A percentile compares a stretch with the other conserved stretches of the same genome.
Evolutionary conservation across 2,113 vertebrate genomes (phyloP).

Genomic region (Eretmochelys imbricata): DNA sequence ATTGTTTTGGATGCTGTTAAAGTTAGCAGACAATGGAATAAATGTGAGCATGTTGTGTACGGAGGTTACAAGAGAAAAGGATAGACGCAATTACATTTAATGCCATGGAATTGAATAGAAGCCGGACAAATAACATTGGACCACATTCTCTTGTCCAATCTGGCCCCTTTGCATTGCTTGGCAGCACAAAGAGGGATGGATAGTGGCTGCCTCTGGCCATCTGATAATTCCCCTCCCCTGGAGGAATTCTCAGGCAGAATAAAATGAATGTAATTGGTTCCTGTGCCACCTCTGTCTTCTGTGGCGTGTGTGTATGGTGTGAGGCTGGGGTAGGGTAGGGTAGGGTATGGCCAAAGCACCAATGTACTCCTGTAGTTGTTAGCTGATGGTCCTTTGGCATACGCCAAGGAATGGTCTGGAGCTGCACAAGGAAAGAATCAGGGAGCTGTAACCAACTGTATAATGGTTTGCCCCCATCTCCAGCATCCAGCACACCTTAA

Average conservation of each 20-base stretch:
- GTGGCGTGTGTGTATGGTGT: background rate
- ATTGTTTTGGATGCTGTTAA: background rate
- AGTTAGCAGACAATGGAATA: background rate
- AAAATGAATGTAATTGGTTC: background rate
- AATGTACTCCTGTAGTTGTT: background rate
- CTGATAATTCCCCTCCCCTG: background rate
- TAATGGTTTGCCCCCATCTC: background rate
- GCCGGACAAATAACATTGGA: background rate
- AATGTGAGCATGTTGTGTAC: background rate
- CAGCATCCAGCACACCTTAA: too few relatives aligned
- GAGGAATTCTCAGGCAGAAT: background rate
- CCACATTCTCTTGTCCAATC: background rate
- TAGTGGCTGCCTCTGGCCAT: background rate
- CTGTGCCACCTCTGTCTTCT: background rate
- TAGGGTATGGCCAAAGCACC: background rate
- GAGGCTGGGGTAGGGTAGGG: background rate
- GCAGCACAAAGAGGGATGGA: background rate
- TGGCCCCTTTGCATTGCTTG: background rate
- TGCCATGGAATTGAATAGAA: background rate
- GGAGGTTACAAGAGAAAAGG: background rate
- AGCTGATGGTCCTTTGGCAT: background rate
- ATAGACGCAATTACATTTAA: background rate
- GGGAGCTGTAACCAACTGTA: background rate
- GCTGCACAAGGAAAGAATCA: background rate
- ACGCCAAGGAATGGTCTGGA: background rate